Conservation (phyloP, 1,140 invertebrate species). For the Papilio helenus region DNA sequence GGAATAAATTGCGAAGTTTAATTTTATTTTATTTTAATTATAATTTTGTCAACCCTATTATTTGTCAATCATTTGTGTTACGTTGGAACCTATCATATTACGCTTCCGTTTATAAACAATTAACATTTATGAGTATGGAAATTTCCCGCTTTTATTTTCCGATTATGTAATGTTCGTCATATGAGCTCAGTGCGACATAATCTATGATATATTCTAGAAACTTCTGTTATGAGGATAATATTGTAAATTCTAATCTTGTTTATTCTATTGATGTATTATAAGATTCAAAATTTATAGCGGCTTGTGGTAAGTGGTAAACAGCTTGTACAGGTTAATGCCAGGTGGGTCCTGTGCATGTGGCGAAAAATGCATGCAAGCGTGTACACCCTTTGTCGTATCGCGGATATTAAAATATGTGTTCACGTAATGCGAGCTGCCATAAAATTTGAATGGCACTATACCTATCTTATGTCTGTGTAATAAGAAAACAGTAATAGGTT, state of each 20-base stretch:
- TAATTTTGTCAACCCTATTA: slow-evolving; percentile 3
- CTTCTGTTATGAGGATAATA: not conserved
- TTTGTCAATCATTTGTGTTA: not conserved
- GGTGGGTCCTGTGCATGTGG: too few relatives aligned
- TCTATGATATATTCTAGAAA: not conserved
- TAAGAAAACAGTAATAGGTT: too few relatives aligned
- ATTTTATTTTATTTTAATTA: not conserved
- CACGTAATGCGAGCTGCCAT: too few relatives aligned
- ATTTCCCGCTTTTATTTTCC: slow-evolving; percentile 5
- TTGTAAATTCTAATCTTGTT: not conserved
- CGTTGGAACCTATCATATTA: slow-evolving; percentile 15
- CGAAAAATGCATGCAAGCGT: too few relatives aligned
- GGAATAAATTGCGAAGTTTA: not conserved
- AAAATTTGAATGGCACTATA: too few relatives aligned
- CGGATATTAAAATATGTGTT: too few relatives aligned
- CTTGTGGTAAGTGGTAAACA: not conserved
- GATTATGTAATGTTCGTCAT: not conserved
- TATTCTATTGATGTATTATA: not conserved
- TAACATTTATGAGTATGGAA: slow-evolving; percentile 17
- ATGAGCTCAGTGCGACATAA: not conserved
- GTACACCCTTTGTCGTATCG: not conserved
- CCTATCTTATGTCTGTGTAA: too few relatives aligned
- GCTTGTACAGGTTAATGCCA: not conserved
- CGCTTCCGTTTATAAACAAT: slow-evolving; percentile 22
- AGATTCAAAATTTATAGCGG: not conserved